A percentile compares a stretch with the other conserved stretches of the same genome.
phyloP scores from a whole-genome alignment of 1,140 invertebrate genomes.

The Monomorium pharaonis region DNA sequence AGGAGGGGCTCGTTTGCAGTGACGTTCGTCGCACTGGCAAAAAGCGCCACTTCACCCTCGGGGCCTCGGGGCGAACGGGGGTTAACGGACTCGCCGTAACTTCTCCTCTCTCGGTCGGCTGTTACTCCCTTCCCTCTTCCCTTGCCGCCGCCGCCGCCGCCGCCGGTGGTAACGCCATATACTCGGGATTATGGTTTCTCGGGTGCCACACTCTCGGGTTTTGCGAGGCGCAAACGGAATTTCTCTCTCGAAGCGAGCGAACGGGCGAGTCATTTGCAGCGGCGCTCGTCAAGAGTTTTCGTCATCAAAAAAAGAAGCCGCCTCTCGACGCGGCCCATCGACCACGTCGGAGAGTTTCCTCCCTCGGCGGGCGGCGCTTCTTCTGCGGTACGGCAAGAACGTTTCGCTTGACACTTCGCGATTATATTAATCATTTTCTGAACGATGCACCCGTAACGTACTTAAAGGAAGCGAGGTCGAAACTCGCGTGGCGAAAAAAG shows the following conservation, averaged over 20 bases:
- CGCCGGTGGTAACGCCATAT: not conserved
- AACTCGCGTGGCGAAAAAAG: slow-evolving; percentile 5
- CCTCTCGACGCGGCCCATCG: not conserved
- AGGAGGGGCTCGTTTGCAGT: slow-evolving; percentile 49
- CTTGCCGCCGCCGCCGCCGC: not conserved
- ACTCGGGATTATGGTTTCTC: slow-evolving; percentile 39
- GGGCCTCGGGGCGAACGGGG: not conserved
- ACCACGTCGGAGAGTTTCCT: slow-evolving; percentile 19
- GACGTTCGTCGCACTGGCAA: slow-evolving; percentile 18
- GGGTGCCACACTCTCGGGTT: not conserved
- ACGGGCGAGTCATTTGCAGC: slow-evolving; percentile 47
- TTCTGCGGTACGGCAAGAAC: slow-evolving; percentile 13
- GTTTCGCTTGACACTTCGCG: slow-evolving; percentile 32
- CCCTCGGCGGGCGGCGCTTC: slow-evolving; percentile 10
- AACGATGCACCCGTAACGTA: slow-evolving; percentile 1
- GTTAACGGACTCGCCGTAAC: slow-evolving; percentile 30
- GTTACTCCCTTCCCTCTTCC: too few relatives aligned
- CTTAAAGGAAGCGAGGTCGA: slow-evolving; percentile 13
- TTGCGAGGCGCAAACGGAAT: slow-evolving; percentile 31
- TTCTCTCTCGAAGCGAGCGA: slow-evolving; percentile 6
- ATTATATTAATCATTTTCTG: slow-evolving; percentile 52
- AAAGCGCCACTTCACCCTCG: not conserved
- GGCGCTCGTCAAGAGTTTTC: slow-evolving; percentile 48
- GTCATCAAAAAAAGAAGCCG: slow-evolving; percentile 20
- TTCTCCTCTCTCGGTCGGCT: not conserved